Evolutionary conservation across 2,888 invertebrate genomes (phyloP), one percentile per base, ranked within the genome.

Genomic region (Andricus quercusramuli): DNA sequence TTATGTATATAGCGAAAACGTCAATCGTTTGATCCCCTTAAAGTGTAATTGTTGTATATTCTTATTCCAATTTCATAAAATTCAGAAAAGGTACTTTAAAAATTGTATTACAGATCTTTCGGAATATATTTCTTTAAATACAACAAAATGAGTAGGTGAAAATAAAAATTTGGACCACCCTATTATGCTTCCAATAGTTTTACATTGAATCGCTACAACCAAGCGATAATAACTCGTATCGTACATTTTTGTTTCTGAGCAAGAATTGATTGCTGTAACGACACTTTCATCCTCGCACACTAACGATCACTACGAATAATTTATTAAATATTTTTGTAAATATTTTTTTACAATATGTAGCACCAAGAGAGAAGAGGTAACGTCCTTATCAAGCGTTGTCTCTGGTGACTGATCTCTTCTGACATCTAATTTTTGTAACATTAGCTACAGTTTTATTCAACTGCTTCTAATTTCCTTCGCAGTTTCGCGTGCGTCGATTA

Each of bases 171-270:
- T 47, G 47, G 47, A 17, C 47, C 47, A 47, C 1, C 47, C 47
- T 47, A 47, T 56, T 74, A 32, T 56, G 20, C n/a, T 74, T 74
- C 8, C 13, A 56, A 56, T 3, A 56, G 37, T 20, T 74, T 74
- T 56, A 56, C 32, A 74, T 44, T 47, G 47, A 68, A 51, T 70
- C 20, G 51, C 74, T 74, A 74, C 29, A 56, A n/a, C 32, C 20
- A 74, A 51, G 13, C 29, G 20, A 47, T 41, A 67, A 22, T 44
- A 47, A n/a, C 29, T 51, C n/a, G 51, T 20, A 29, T 70, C 47
- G 25, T n/a, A 56, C n/a, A 56, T 74, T 74, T 20, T 70, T 51
- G 32, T 17, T 70, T 74, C 74, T 32, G 74, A 74, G 74, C 74
- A 74, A 74, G 56, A 74, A 37, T 41, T 37, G 65, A 17, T 32